Percentiles rank a stretch among this genome's conserved stretches.
Conservation (phyloP, 2,888 invertebrate species). For the Gortyna flavago region DNA sequence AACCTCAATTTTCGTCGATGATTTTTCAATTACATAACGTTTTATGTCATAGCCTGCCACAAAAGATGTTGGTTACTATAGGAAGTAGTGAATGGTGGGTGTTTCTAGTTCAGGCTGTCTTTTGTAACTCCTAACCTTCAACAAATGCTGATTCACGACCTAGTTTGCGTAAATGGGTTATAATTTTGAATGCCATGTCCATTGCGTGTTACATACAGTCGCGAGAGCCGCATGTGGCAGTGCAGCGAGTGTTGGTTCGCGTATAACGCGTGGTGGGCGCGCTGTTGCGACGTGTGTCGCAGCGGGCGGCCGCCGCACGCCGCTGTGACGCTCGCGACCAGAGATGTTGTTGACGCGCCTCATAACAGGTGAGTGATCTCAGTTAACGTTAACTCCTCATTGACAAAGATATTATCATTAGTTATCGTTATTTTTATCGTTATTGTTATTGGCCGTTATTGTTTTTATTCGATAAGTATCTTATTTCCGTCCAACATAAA, state of each 20-base stretch:
- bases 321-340: conserved; percentile 92
- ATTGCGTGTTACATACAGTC: conserved; percentile 61
- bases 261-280: conserved; percentile 95
- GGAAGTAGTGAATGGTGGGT: neutral
- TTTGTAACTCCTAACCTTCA: conserved; percentile 22
- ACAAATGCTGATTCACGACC: conserved; percentile 9
- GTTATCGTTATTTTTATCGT: too few relatives aligned
- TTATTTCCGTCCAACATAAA: too few relatives aligned
- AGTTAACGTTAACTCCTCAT: too few relatives aligned
- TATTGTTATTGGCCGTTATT: too few relatives aligned
- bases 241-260: conserved; percentile 97
- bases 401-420: too few relatives aligned
- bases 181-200: neutral
- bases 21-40: neutral
- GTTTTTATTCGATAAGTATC: too few relatives aligned
- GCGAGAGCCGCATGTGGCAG: conserved; percentile 93
- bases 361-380: conserved; percentile 52
- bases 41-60: neutral
- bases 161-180: neutral
- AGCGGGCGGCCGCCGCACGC: conserved; percentile 93
- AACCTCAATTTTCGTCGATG: neutral
- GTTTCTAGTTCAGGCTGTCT: neutral
- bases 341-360: conserved; percentile 64
- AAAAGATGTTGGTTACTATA: neutral
- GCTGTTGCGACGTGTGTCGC: conserved; percentile 95